Percentiles rank a stretch among this genome's conserved stretches.
Evolutionary conservation across 2,113 vertebrate genomes (phyloP).

Genomic region (Hystrix cristata): DNA sequence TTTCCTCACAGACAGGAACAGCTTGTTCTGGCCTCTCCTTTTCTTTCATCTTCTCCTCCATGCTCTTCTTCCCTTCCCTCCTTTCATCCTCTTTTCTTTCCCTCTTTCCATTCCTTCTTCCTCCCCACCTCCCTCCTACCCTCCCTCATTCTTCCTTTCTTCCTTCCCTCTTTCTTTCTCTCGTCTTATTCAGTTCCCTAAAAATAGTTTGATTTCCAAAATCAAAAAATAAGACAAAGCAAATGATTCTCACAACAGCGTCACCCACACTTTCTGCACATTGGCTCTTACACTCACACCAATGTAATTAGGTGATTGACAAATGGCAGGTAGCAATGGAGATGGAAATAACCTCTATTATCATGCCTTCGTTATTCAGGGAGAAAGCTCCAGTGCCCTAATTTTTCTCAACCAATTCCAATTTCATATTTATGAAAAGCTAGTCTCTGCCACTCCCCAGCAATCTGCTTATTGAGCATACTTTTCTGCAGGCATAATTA

Average conservation of each 20-base stretch:
- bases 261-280: neutral
- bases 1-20: conserved; percentile 65
- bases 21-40: neutral
- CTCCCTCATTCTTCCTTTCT: rapidly evolving
- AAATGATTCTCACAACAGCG: neutral
- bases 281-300: neutral
- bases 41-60: neutral
- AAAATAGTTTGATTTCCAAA: neutral
- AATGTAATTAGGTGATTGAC: conserved; percentile 60
- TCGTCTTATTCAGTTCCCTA: neutral
- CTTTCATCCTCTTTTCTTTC: neutral
- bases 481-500: conserved; percentile 70
- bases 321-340: conserved; percentile 65
- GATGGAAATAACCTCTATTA: conserved; percentile 69
- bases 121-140: rapidly evolving
- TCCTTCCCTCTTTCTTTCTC: neutral
- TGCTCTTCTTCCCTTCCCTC: neutral
- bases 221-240: neutral
- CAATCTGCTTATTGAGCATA: conserved; percentile 76
- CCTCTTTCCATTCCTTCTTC: rapidly evolving
- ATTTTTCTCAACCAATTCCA: conserved; percentile 64
- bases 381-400: conserved; percentile 62
- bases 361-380: conserved; percentile 41
- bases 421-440: conserved; percentile 74
- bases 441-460: conserved; percentile 56